Evolutionary conservation across 2,797 vertebrate genomes (phyloP).

Genomic region (Tinamus major): DNA sequence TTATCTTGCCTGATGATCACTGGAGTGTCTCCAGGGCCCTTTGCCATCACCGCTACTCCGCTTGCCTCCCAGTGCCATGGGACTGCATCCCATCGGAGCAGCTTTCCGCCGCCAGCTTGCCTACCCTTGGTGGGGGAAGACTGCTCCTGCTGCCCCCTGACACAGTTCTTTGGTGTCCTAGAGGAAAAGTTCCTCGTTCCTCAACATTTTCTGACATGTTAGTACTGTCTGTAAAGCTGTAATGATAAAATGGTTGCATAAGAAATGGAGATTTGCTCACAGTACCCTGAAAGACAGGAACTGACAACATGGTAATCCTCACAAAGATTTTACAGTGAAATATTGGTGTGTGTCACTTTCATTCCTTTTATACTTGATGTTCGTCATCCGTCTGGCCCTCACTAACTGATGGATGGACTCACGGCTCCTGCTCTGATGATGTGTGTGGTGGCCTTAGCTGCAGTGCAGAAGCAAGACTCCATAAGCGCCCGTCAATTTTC

Average conservation of each 20-base stretch:
- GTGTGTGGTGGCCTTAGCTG: not conserved
- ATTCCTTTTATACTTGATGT: not conserved
- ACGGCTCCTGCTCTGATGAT: not conserved
- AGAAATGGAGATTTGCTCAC: conserved; percentile 8
- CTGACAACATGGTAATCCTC: conserved; percentile 2
- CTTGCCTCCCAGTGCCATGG: not conserved
- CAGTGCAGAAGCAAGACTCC: not conserved
- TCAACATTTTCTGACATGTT: not conserved
- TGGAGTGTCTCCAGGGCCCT: not conserved
- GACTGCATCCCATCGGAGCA: not conserved
- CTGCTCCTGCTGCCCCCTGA: not conserved
- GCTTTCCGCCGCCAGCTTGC: not conserved
- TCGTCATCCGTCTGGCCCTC: conserved; percentile 21
- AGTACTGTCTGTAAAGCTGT: not conserved
- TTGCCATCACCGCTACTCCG: not conserved
- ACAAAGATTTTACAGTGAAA: conserved; percentile 12
- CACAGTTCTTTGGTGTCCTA: not conserved
- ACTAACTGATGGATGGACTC: not conserved
- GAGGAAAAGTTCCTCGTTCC: not conserved
- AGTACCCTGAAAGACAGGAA: conserved; percentile 27
- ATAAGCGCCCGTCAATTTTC: not conserved
- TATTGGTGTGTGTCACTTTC: conserved; percentile 2
- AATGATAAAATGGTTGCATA: not conserved
- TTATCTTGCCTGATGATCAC: not conserved
- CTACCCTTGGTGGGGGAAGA: too few species aligned